Percentiles rank a stretch among this genome's conserved stretches.
Evolutionary conservation across 37 sponge, comb jelly and placozoan species (phyloP).

Genomic region (Crambe crambe): DNA sequence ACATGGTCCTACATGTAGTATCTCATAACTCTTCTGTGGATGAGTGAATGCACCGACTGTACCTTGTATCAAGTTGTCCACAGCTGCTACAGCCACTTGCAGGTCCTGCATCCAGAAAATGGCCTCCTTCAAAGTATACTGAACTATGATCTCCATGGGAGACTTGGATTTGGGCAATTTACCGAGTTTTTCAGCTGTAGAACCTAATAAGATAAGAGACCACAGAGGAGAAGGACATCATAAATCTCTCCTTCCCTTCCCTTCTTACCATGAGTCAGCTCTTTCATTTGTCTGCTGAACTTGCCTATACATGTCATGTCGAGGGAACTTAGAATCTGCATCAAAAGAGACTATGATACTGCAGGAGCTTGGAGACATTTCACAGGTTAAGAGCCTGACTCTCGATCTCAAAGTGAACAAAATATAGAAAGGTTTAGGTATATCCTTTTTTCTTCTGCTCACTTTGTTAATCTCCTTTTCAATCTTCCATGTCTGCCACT

Average conservation of each 20-base stretch:
- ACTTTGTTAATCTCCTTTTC: conserved; percentile 5
- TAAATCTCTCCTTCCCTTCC: background rate
- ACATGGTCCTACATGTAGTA: conserved; percentile 1
- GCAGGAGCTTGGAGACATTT: no score
- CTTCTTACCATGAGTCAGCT: background rate
- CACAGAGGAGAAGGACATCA: background rate
- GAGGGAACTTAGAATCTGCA: background rate
- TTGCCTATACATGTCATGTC: background rate
- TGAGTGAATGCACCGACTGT: background rate
- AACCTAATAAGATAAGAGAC: background rate
- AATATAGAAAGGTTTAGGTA: background rate
- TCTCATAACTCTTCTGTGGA: no score
- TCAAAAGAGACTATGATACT: background rate
- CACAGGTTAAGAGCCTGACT: background rate
- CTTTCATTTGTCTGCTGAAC: background rate
- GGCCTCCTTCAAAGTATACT: background rate
- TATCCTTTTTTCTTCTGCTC: background rate
- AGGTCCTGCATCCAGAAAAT: background rate
- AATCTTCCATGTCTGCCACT: conserved; percentile 11
- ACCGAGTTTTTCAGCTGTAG: conserved; percentile 1
- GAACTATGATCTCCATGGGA: background rate
- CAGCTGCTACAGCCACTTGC: background rate
- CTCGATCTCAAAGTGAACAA: background rate
- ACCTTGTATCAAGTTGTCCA: background rate
- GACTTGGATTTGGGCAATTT: background rate